phyloP scores from a whole-genome alignment of 2,888 invertebrate species.

The Sympetrum striolatum region DNA sequence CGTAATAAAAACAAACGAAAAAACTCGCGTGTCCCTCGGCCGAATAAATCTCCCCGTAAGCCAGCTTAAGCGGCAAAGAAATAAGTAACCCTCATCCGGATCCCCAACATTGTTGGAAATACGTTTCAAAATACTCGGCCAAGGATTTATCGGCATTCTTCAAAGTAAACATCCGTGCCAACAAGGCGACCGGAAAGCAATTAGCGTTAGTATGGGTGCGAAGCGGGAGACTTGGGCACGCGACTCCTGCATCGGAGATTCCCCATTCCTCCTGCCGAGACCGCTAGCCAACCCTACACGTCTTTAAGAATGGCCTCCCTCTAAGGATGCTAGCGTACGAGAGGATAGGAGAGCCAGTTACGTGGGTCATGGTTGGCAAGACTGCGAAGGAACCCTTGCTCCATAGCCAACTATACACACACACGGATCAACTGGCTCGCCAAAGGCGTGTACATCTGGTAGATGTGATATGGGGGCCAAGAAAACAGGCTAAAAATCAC shows the following conservation, averaged over 20 bases:
- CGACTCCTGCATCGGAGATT: not conserved
- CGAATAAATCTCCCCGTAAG: not conserved
- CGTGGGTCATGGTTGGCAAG: constrained; percentile 43
- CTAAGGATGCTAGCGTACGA: not conserved
- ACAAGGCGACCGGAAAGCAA: constrained; percentile 21
- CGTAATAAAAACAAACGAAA: not conserved
- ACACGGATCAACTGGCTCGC: not conserved
- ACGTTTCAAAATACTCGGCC: not conserved
- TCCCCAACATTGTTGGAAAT: not conserved
- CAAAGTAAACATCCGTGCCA: not conserved
- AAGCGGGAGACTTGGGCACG: not conserved
- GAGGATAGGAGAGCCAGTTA: constrained; percentile 13
- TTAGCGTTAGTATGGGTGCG: not conserved
- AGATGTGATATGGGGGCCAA: constrained; percentile 29
- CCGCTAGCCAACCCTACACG: not conserved
- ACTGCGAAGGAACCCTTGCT: not conserved
- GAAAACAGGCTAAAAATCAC: constrained; percentile 25
- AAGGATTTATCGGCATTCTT: not conserved
- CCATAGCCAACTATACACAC: constrained; percentile 25
- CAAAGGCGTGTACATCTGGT: constrained; percentile 20
- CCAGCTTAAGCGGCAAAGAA: not conserved
- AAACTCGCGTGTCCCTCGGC: not conserved
- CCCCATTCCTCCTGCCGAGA: not conserved
- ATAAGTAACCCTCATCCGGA: not conserved
- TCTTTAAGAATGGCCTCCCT: not conserved